Evolutionary conservation across 2,888 invertebrate species (phyloP), one percentile per base, ranked within the genome.

Genomic region (Drosophila multiciliata): DNA sequence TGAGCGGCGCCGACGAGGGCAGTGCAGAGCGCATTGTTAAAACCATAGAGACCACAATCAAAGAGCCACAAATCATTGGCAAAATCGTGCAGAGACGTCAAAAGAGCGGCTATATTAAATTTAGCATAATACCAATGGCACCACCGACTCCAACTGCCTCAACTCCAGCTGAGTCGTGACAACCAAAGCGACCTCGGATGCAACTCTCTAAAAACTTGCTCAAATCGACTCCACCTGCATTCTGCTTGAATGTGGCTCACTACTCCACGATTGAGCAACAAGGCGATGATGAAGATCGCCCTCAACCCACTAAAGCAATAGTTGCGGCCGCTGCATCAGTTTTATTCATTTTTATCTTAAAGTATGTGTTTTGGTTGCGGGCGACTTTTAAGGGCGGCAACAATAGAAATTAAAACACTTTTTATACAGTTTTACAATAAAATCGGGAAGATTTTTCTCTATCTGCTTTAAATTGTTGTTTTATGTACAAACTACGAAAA

Each of bases 81-180:
- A 94, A 94, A 92, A 92, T 96, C 66, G 93, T 95, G 1, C 96
- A 96, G 81, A 96, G 95, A 89, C 94, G 95, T 53, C 91, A 89
- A 9, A 96, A 96, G 91, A 95, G 95, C 32, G 94, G 93, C 54
- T 94, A 94, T 74, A 92, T 96, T 23, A 95, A 94, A 87, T 96
- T 96, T 89, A 95, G 94, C 90, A 94, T 96, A 76, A 66, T 95
- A 12, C 96, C 96, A 3, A 59, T 87, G 0, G 36, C 67, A 36
- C 26, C 26, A 23, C 15, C 45, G 8, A 15, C 45, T 15, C 45
- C 4, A 45, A 23, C 12, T 23, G 15, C 15, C 20, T 20, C 45
- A 33, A 29, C 48, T 11, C 12, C 15, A 1, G 7, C 7, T 15
- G 66, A 70, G 20, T 80, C 82, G 71, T 90, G 90, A 90, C 90